Evolutionary conservation across 2,113 vertebrate genomes (phyloP).

Genomic region (Arvicanthis niloticus): DNA sequence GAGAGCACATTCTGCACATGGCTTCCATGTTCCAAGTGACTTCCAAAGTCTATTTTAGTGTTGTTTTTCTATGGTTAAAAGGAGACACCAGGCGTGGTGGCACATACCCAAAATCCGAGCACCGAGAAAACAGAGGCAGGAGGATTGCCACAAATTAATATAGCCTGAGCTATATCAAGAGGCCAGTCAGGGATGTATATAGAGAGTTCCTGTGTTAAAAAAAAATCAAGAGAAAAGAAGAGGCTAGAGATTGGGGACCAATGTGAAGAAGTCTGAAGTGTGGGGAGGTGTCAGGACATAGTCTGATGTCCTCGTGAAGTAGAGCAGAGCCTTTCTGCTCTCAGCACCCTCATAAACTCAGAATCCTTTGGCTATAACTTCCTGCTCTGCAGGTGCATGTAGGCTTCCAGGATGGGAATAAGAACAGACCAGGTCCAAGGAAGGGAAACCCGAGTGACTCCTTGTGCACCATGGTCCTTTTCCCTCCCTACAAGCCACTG

Average conservation of each 20-base stretch:
- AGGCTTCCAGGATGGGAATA: background rate
- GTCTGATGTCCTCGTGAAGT: background rate
- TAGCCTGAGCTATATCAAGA: background rate
- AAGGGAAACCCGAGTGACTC: background rate
- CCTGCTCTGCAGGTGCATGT: background rate
- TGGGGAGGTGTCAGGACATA: background rate
- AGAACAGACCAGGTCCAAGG: background rate
- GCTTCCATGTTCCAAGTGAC: background rate
- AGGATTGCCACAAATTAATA: background rate
- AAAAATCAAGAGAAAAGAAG: background rate
- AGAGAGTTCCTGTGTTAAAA: background rate
- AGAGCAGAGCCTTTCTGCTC: background rate
- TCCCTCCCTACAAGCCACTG: background rate
- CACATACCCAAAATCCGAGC: background rate
- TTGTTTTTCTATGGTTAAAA: background rate
- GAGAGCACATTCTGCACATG: background rate
- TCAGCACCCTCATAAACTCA: background rate
- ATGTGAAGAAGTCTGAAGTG: background rate
- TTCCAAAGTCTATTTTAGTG: constrained; percentile 1
- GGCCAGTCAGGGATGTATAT: background rate
- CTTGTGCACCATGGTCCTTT: background rate
- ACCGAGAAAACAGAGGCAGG: background rate
- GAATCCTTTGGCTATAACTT: background rate
- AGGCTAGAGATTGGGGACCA: background rate
- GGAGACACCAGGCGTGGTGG: background rate